Evolutionary conservation across 2,888 invertebrate genomes (phyloP).

Genomic region (Eutolmus rufibarbis): DNA sequence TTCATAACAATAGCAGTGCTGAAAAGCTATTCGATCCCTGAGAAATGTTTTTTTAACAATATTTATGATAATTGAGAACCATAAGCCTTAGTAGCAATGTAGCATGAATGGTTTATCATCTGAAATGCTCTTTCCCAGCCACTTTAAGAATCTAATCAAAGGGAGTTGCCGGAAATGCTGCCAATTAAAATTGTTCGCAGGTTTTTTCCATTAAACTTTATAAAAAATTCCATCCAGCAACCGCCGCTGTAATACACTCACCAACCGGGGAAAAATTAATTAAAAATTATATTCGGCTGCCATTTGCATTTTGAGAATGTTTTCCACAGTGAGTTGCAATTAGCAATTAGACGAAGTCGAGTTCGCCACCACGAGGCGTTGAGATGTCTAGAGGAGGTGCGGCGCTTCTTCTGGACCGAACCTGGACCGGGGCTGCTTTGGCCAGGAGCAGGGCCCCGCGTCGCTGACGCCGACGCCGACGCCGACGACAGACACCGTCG

Average conservation of each 20-base stretch:
- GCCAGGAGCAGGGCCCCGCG: too few relatives aligned
- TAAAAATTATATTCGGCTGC: slow-evolving; percentile 41
- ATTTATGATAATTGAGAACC: background rate
- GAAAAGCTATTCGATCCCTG: too few relatives aligned
- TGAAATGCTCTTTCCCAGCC: background rate
- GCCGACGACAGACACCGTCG: too few relatives aligned
- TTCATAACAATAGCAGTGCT: too few relatives aligned
- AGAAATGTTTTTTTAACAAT: background rate
- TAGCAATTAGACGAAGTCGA: slow-evolving; percentile 37
- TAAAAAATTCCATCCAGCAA: slow-evolving; percentile 31
- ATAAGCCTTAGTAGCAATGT: background rate
- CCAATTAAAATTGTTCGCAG: slow-evolving; percentile 30
- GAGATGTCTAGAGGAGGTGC: background rate
- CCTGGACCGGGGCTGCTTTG: background rate
- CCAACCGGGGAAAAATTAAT: slow-evolving; percentile 31
- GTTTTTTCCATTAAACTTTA: slow-evolving; percentile 34
- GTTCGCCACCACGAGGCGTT: background rate
- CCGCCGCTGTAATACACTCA: slow-evolving; percentile 11
- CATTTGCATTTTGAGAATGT: slow-evolving; percentile 41
- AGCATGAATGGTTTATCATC: background rate
- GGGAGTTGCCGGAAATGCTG: background rate
- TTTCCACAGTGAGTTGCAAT: slow-evolving; percentile 39
- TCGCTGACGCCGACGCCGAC: too few relatives aligned
- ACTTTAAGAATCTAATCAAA: slow-evolving; percentile 23
- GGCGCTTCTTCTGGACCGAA: background rate